Conservation (phyloP, 2,113 vertebrate genomes). For the Campylomormyrus numenius region DNA sequence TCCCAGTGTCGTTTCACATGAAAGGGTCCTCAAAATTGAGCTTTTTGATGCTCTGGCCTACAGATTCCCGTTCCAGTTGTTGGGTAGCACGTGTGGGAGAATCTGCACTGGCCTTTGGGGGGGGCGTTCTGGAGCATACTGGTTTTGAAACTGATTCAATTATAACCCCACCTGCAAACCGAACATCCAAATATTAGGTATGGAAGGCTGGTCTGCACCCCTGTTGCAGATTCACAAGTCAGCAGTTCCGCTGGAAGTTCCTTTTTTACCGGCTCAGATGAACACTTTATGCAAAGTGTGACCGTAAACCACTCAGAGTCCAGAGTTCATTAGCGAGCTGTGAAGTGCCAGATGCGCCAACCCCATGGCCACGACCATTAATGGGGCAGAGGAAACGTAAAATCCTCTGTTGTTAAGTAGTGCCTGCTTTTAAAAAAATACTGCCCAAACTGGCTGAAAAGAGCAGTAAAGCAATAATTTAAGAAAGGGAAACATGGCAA, state of each 20-base stretch:
- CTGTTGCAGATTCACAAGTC: background rate
- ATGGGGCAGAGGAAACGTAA: slow-evolving; percentile 21
- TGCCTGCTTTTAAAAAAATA: slow-evolving; percentile 15
- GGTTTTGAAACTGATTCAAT: background rate
- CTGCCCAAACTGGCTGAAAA: slow-evolving; percentile 11
- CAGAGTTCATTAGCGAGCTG: slow-evolving; percentile 34
- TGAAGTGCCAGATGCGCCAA: slow-evolving; percentile 4
- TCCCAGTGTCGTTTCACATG: background rate
- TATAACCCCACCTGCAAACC: background rate
- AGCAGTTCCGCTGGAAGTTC: slow-evolving; percentile 23
- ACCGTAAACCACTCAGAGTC: slow-evolving; percentile 32
- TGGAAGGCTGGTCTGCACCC: background rate
- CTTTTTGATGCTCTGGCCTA: background rate
- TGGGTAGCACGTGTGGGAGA: background rate
- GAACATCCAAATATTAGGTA: background rate
- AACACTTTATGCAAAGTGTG: slow-evolving; percentile 27
- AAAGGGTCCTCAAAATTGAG: background rate
- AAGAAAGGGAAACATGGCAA: background rate
- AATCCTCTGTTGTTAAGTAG: slow-evolving; percentile 16
- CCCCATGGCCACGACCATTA: slow-evolving; percentile 29
- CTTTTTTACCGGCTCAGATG: slow-evolving; percentile 23
- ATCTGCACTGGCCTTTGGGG: background rate
- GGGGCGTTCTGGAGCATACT: background rate
- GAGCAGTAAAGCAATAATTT: slow-evolving; percentile 13
- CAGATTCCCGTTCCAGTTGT: background rate